Percentiles rank a stretch among this genome's conserved stretches.
Conservation (phyloP, 1,140 invertebrate genomes). For the Ptiloglossa arizonensis region DNA sequence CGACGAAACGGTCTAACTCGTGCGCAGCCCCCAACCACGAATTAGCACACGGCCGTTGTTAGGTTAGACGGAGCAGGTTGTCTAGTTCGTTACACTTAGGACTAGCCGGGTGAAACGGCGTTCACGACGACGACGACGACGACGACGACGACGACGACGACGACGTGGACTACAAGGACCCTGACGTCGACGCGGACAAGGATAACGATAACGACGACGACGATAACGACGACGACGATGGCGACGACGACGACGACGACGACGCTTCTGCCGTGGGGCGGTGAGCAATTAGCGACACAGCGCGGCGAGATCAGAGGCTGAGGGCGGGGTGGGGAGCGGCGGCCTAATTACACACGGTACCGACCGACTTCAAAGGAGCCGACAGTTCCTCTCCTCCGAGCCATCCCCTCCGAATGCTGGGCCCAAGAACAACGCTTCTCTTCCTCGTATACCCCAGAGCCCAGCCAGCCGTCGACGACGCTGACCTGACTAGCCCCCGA, state of each 20-base stretch:
- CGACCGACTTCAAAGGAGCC: conserved; percentile 80
- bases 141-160: conserved; percentile 27
- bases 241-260: conserved; percentile 67
- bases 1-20: background rate
- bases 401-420: conserved; percentile 72
- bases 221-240: conserved; percentile 58
- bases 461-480: conserved; percentile 64
- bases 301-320: conserved; percentile 78
- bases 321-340: conserved; percentile 77
- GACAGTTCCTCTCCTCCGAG: conserved; percentile 78
- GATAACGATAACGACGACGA: conserved; percentile 49
- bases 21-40: background rate
- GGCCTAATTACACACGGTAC: conserved; percentile 81
- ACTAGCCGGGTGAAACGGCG: background rate
- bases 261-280: conserved; percentile 79
- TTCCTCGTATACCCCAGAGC: conserved; percentile 73
- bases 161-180: conserved; percentile 13
- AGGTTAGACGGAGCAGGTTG: conserved; percentile 12
- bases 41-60: conserved; percentile 46
- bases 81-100: conserved; percentile 40
- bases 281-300: conserved; percentile 80
- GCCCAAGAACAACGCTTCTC: conserved; percentile 74
- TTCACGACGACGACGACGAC: conserved; percentile 15
- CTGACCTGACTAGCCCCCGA: conserved; percentile 63
- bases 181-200: conserved; percentile 35